Evolutionary conservation across 2,888 invertebrate species (phyloP).

Genomic region (Amaurobius ferox): DNA sequence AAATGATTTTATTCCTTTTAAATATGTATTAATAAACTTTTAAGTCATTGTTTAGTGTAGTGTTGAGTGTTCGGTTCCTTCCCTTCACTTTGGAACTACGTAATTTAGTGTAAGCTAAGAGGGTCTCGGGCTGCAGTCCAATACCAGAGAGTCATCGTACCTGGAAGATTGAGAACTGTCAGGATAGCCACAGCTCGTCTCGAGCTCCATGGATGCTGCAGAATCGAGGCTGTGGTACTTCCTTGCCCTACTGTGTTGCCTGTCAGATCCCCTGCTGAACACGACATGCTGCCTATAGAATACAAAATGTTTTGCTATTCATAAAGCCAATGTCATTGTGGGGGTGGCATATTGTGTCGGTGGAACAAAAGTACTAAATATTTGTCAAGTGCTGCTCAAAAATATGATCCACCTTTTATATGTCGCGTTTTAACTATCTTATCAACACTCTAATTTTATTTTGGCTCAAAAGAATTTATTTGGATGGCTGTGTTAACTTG

Average conservation of each 20-base stretch:
- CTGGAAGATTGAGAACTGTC: conserved; percentile 73
- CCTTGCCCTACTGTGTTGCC: conserved; percentile 70
- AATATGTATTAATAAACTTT: no score
- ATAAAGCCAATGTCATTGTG: background rate
- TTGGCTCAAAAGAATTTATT: no score
- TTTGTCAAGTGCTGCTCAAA: no score
- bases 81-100: background rate
- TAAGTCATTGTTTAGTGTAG: no score
- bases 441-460: no score
- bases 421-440: no score
- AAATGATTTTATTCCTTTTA: no score
- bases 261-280: conserved; percentile 72
- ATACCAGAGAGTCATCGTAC: conserved; percentile 57
- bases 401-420: no score
- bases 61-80: background rate
- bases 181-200: conserved; percentile 73
- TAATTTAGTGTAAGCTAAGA: background rate
- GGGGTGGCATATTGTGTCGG: background rate
- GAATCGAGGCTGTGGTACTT: conserved; percentile 74
- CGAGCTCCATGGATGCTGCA: conserved; percentile 71
- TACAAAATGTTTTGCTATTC: conserved; percentile 32
- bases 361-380: no score
- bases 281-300: conserved; percentile 74
- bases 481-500: no score
- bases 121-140: background rate